Evolutionary conservation across 30 jellyfish, hydroid and myxozoan genomes (phyloP), one percentile per base, ranked within the genome.

Genomic region (Morbakka virulenta): DNA sequence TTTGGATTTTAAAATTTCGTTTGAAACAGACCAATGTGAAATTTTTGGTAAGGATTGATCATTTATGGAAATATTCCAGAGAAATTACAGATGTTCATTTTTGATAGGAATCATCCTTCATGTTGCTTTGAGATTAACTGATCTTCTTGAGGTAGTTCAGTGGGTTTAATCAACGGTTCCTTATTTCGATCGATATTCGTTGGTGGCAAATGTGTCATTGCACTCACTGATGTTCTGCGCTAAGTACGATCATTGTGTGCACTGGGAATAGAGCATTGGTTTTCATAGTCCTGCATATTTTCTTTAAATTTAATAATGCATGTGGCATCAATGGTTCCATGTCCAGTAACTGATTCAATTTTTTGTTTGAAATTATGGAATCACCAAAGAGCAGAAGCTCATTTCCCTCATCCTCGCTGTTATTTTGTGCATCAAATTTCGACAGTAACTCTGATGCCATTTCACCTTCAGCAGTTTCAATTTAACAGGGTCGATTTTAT

Each of bases 261-360:
- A 41, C 57, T 41, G 17, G 57, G 9, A 41, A 41, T 41, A 41
- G 57, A 41, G 57, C 17, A 41, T 41, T 41, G 57, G 57, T 41
- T 17, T 41, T 9, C 13, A 41, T 41, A 41, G 9, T 41, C 57
- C 57, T 41, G 57, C 17, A 41, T 17, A 41, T 64, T 64, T 64
- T 4, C 76, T 64, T 64, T 64, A 28, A 64, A 64, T 61, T 64
- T 61, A 28, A 21, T 61, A 32, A 21, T 64, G 76, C 28, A 61
- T 64, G 61, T 64, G 27, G 76, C 76, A 64, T 64, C 76, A 64
- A 64, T 64, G 13, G 76, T 64, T 21, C 76, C 76, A 64, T 64
- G 76, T 21, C 76, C 76, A n/a, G 76, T 64, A 24, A 64, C 64
- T 64, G 76, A 64, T 32, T 64, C 61, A 6, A 64, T 64, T 64